phyloP scores from a whole-genome alignment of 2,888 invertebrate species.

The Lissocephala sabroskyi region DNA sequence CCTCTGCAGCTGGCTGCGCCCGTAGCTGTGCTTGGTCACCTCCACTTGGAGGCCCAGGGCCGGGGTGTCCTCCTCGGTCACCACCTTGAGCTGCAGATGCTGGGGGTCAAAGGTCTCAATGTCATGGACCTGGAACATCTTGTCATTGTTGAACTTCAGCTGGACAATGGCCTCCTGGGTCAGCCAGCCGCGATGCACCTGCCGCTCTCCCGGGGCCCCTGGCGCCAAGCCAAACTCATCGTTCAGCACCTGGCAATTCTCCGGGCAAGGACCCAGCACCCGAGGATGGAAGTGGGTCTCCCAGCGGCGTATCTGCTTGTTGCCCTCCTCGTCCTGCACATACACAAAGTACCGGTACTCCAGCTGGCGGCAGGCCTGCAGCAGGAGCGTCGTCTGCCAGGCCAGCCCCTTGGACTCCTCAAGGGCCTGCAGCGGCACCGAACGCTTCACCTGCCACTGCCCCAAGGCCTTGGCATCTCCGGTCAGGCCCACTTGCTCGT shows the following conservation, averaged over 20 bases:
- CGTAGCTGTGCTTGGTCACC: slow-evolving; percentile 60
- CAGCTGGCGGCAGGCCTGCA: slow-evolving; percentile 75
- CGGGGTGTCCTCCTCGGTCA: slow-evolving; percentile 47
- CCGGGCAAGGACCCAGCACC: slow-evolving; percentile 33
- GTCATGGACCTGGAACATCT: slow-evolving; percentile 76
- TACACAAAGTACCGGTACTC: slow-evolving; percentile 68
- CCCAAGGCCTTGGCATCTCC: slow-evolving; percentile 81
- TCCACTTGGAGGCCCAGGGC: slow-evolving; percentile 52
- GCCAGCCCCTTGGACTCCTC: slow-evolving; percentile 76
- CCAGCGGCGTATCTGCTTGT: slow-evolving; percentile 69
- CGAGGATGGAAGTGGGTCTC: slow-evolving; percentile 75
- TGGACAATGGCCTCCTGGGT: slow-evolving; percentile 82
- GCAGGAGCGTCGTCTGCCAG: slow-evolving; percentile 78
- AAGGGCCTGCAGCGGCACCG: slow-evolving; percentile 70
- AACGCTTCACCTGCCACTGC: slow-evolving; percentile 79
- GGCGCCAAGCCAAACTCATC: slow-evolving; percentile 39
- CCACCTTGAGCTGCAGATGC: slow-evolving; percentile 73
- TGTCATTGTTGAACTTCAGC: slow-evolving; percentile 82
- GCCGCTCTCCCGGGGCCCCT: slow-evolving; percentile 29
- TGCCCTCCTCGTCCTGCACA: slow-evolving; percentile 56
- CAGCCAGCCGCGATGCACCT: slow-evolving; percentile 88
- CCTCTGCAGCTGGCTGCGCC: slow-evolving; percentile 50
- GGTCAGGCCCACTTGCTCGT: slow-evolving; percentile 80
- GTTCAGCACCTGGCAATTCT: slow-evolving; percentile 23
- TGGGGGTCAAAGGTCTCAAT: slow-evolving; percentile 74